Base-by-base conservation (phyloP, 2,797 vertebrate genomes). In the Betta splendens region DNA sequence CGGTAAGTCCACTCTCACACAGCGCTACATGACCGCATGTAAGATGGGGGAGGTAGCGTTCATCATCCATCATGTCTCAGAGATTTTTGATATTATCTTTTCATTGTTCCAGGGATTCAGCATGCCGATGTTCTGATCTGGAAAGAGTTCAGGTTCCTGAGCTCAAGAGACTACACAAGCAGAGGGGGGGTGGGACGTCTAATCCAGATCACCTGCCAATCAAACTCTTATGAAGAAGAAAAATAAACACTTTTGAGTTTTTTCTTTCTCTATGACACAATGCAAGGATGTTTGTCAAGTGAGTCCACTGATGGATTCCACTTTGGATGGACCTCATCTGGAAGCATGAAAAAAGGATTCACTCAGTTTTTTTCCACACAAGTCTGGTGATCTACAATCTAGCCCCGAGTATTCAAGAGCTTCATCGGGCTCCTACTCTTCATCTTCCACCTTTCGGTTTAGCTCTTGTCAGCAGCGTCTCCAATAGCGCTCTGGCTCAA, bases 91-190 rank as follows among this genome's bases (percentile, higher is more conserved):
- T 49, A 9, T n/a, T 26, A 7, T 23, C 21, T 40, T 13, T 60
- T 48, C 37, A 0, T 84, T 67, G 43, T 71, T 75, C 7, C 84
- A 98, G 97, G 97, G 96, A 87, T 98, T 98, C 91, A 96, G 93
- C 84, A 98, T 98, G 96, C 96, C 95, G 70, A 98, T 98, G 97
- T 98, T 98, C 95, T 98, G 94, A 98, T 94, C 89, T 59, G 73
- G 75, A 64, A 47, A 16, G 35, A 56, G 36, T 10, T 29, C 2
- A 31, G 12, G 9, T 10, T 31, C 29, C 29, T 12, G 29, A 31
- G 29, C 72, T 74, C 66, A 54, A 67, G 77, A 75, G 60, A 45
- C 43, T 66, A 69, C 52, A 55, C 49, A 60, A 46, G 31, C 38
- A 47, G 28, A n/a, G n/a, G 54, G 15, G 42, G 31, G 66, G 58